Conservation (phyloP, 1,140 invertebrate species). For the Drosophila ercepeae region DNA sequence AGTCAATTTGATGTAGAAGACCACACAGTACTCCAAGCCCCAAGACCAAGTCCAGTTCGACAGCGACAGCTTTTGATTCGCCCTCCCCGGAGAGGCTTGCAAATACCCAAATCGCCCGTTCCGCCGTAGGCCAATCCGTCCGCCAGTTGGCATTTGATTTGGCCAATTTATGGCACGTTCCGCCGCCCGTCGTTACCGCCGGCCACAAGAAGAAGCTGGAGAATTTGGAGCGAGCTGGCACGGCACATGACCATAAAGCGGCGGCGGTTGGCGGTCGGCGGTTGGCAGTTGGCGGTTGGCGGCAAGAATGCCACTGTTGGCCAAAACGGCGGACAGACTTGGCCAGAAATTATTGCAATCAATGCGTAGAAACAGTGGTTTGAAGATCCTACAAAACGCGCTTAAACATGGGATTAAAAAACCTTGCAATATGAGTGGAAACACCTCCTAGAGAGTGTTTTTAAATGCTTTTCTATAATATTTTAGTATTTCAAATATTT, state of each 20-base stretch:
- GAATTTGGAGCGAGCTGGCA: constrained; percentile 72
- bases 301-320: constrained; percentile 66
- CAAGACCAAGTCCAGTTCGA: constrained; percentile 3
- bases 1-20: constrained; percentile 12
- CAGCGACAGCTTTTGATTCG: neutral
- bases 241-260: constrained; percentile 77
- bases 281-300: constrained; percentile 46
- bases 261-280: constrained; percentile 32
- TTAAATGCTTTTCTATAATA: too few relatives aligned
- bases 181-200: constrained; percentile 33
- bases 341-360: constrained; percentile 73
- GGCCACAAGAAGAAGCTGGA: constrained; percentile 51
- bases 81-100: constrained; percentile 24
- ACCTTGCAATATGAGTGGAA: neutral
- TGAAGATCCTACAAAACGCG: neutral
- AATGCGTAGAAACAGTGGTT: constrained; percentile 15
- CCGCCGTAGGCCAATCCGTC: constrained; percentile 59
- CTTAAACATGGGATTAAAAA: neutral
- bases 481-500: neutral
- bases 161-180: constrained; percentile 82
- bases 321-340: constrained; percentile 54
- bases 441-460: neutral
- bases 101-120: constrained; percentile 56
- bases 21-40: constrained; percentile 18
- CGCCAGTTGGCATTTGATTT: constrained; percentile 66